Percentiles rank a stretch among this genome's conserved stretches.
These are phyloP conservation scores for Siniperca scherzeri DNA, from an alignment of 2,797 vertebrate genomes.

Conservation along the genomic window DNA sequence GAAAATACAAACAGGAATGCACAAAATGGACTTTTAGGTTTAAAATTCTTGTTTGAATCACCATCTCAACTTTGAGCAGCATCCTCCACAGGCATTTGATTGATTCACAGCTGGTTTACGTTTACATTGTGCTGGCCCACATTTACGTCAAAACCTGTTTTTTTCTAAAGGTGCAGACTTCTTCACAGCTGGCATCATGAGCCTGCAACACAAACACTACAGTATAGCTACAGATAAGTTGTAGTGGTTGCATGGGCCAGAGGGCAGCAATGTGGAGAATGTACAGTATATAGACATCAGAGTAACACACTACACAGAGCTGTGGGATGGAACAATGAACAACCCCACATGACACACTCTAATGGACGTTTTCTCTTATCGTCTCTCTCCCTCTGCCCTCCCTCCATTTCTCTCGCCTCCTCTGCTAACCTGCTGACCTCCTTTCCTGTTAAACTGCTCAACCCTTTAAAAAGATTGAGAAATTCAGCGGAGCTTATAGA, in stretches of 20 bases:
- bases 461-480: background rate
- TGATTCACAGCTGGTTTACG: background rate
- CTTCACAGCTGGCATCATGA: background rate
- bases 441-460: background rate
- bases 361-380: constrained; percentile 1
- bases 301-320: constrained; percentile 6
- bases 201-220: background rate
- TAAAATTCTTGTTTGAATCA: background rate
- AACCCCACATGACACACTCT: constrained; percentile 9
- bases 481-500: background rate
- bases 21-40: background rate
- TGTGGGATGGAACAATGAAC: constrained; percentile 25
- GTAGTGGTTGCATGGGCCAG: constrained; percentile 14
- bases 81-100: background rate
- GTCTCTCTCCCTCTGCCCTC: background rate
- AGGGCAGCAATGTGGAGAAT: constrained; percentile 7
- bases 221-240: constrained; percentile 18
- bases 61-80: background rate
- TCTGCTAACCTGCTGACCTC: background rate
- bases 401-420: background rate
- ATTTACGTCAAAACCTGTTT: background rate
- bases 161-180: background rate
- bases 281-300: constrained; percentile 45
- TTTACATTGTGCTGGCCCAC: background rate
- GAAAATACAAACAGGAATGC: background rate